These are phyloP conservation scores for Anodontia alba DNA, from an alignment of 2,888 invertebrate genomes.

Conservation along the genomic window DNA sequence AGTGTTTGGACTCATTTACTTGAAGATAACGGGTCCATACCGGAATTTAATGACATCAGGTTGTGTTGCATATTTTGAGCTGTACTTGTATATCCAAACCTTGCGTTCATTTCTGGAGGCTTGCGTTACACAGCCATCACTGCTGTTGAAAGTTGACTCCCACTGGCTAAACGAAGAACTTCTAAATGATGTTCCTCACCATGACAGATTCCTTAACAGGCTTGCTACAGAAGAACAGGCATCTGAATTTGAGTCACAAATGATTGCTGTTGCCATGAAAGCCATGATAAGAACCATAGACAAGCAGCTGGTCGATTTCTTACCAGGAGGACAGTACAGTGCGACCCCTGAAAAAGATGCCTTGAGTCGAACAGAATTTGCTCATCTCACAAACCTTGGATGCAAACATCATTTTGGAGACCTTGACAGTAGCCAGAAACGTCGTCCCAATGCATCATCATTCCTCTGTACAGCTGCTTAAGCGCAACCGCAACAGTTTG, in stretches of 20 bases:
- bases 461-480: conserved; percentile 55
- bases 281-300: conserved; percentile 32
- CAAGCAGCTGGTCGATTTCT: conserved; percentile 55
- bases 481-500: conserved; percentile 42
- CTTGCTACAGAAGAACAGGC: neutral
- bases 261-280: neutral
- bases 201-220: neutral
- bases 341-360: neutral
- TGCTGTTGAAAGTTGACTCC: neutral
- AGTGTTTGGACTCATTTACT: neutral
- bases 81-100: neutral
- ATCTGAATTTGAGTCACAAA: neutral
- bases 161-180: neutral
- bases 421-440: conserved; percentile 52
- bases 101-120: neutral
- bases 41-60: conserved; percentile 9
- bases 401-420: conserved; percentile 68
- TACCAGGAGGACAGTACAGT: conserved; percentile 44
- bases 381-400: conserved; percentile 49
- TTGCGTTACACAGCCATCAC: neutral
- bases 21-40: conserved; percentile 39
- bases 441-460: conserved; percentile 60
- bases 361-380: conserved; percentile 32
- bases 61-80: conserved; percentile 20
- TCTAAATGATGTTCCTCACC: neutral